phyloP scores from a whole-genome alignment of 2,797 vertebrate genomes.

The Rhincodon typus region DNA sequence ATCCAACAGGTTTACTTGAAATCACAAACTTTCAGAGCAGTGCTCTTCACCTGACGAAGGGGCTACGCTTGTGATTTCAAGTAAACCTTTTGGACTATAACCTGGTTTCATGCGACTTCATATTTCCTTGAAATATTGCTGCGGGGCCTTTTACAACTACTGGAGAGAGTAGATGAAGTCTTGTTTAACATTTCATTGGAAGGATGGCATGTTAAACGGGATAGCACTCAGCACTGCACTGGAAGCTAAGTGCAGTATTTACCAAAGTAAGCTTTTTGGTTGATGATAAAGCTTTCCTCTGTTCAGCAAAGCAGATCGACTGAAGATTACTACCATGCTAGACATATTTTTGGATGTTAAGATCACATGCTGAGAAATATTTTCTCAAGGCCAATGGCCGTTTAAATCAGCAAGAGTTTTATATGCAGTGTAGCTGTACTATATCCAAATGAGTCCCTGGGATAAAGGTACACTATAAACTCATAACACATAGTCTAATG shows the following conservation, averaged over 20 bases:
- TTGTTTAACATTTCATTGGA: background rate
- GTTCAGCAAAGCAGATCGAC: background rate
- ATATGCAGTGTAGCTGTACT: no score
- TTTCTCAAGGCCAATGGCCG: background rate
- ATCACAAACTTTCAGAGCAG: no score
- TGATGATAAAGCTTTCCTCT: background rate
- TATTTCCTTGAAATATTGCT: background rate
- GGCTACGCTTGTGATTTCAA: no score
- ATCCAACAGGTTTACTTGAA: no score
- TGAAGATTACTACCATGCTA: background rate
- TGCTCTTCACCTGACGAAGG: no score
- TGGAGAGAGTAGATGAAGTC: background rate
- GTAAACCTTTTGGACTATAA: no score
- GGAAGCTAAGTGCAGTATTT: background rate
- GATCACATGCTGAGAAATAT: background rate
- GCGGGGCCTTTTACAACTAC: background rate
- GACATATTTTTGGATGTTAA: background rate
- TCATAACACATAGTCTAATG: background rate
- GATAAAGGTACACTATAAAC: background rate
- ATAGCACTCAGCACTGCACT: background rate
- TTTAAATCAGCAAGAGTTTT: background rate
- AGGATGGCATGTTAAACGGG: background rate
- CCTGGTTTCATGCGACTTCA: no score
- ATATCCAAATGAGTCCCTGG: background rate
- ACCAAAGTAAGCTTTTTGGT: background rate